Evolutionary conservation across 2,113 vertebrate genomes (phyloP), one percentile per base, ranked within the genome.

Genomic region (Smithornis capensis): DNA sequence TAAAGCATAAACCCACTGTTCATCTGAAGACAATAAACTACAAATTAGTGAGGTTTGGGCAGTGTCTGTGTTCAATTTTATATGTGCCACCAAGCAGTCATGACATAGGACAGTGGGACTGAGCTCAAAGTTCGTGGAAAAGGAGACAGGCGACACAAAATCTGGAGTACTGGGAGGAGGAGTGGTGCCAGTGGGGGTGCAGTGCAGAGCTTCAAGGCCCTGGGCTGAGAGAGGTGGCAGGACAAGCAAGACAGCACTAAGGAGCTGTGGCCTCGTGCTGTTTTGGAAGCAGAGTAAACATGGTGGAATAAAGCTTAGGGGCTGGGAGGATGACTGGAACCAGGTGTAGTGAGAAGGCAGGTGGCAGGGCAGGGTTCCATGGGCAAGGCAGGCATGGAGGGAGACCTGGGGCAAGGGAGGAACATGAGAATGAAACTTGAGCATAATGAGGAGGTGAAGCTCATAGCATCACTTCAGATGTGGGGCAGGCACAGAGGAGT

Each of bases 381-480:
- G 47, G 12, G 11, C 42, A 83, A 83, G 53, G 63, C 59, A 88
- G 21, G 63, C 55, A 62, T 0, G 3, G 59, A 83, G n/a, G 1
- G 24, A 74, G 83, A 92, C 91, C 64, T 21, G 60, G 28, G 76
- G 91, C 86, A 7, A 81, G 92, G 90, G 88, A 93, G 94, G 83
- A 77, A 64, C 83, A 70, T 23, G 76, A 91, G 86, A 95, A 94
- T 4, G 21, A 95, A 75, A 21, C 42, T 31, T 27, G 42, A 74
- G 59, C 42, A 37, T 59, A 89, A 93, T 40, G 38, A 94, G 50
- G 67, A 74, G 68, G 47, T 47, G 60, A 59, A 81, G 73, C 76
- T 94, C 68, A 67, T 59, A 33, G 38, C 83, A 94, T 8, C 5
- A 4, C 57, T 88, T 90, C 83, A 90, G 42, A 35, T 40, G 31